Conservation (phyloP, 2,113 vertebrate genomes). For the Microcebus griseorufus region DNA sequence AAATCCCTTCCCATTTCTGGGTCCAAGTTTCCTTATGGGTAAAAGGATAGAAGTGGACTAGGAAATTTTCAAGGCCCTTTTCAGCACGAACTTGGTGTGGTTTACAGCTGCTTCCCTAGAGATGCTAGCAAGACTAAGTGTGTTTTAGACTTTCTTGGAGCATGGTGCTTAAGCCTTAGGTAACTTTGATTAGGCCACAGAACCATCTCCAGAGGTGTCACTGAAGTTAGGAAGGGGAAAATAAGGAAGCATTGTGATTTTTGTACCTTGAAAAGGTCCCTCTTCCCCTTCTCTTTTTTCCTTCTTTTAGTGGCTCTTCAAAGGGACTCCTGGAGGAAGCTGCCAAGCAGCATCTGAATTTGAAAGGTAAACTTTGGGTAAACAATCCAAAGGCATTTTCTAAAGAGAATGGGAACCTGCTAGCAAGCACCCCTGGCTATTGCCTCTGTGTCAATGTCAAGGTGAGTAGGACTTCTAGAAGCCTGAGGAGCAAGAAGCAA, state of each 20-base stretch:
- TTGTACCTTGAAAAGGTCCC: neutral
- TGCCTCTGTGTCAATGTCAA: neutral
- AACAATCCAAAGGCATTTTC: neutral
- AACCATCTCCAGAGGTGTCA: neutral
- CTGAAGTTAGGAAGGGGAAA: neutral
- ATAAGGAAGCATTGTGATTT: neutral
- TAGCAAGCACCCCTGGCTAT: neutral
- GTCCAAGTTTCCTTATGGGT: neutral
- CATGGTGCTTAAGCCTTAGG: neutral
- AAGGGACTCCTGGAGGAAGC: neutral
- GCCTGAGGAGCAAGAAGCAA: too few species aligned
- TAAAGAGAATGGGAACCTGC: neutral
- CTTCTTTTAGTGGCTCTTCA: neutral
- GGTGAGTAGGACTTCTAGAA: neutral
- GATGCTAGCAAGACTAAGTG: neutral
- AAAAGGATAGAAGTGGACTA: neutral
- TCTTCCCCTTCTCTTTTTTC: neutral
- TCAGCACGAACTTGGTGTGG: neutral
- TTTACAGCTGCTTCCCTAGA: neutral
- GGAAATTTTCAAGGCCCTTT: neutral
- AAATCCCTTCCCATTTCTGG: neutral
- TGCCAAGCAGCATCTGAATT: neutral
- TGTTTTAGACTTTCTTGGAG: neutral
- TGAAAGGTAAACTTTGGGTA: neutral
- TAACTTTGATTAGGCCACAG: neutral